A percentile compares a stretch with the other conserved stretches of the same genome.
Evolutionary conservation across 2,888 invertebrate species (phyloP).

Genomic region (Drosophila mulleri): DNA sequence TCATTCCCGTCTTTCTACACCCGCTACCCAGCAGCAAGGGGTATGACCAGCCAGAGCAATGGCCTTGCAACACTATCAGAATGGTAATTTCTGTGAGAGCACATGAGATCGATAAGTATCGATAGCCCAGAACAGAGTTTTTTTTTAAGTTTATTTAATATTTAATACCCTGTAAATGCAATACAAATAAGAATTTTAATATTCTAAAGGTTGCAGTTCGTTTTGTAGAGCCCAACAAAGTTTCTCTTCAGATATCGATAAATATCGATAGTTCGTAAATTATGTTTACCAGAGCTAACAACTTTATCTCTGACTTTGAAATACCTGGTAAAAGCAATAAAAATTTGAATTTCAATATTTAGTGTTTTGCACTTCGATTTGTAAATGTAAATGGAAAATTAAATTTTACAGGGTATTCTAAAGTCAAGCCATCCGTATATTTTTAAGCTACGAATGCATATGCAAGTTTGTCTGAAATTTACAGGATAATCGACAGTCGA

Average conservation of each 20-base stretch:
- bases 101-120: not conserved
- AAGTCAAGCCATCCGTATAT: rapidly evolving
- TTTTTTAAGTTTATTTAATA: too few relatives aligned
- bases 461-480: not conserved
- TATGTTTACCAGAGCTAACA: not conserved
- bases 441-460: too few relatives aligned
- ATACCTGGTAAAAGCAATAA: too few relatives aligned
- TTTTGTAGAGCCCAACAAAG: too few relatives aligned
- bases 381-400: not conserved
- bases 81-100: not conserved
- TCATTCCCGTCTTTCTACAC: not conserved
- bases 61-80: not conserved
- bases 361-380: not conserved
- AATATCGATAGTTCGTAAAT: not conserved
- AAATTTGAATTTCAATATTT: too few relatives aligned
- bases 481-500: not conserved
- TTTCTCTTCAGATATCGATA: not conserved
- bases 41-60: not conserved
- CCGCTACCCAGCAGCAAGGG: not conserved
- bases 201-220: too few relatives aligned
- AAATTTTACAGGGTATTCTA: not conserved
- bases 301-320: too few relatives aligned
- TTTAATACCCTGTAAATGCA: too few relatives aligned
- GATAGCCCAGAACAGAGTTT: not conserved
- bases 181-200: too few relatives aligned